phyloP scores from a whole-genome alignment of 2,888 invertebrate species.

The Hirtodrosophila cameraria region DNA sequence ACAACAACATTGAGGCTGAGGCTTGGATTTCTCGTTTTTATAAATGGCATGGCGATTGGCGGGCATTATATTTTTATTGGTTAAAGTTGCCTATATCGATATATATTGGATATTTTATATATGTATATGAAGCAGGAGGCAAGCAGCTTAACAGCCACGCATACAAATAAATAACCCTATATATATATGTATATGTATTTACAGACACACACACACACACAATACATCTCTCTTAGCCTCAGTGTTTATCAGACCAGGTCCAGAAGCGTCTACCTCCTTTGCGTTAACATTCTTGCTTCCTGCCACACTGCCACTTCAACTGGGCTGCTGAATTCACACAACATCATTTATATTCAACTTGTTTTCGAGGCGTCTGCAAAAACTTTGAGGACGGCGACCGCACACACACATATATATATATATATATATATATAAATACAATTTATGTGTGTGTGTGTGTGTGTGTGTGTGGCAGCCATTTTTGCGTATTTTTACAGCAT shows the following conservation, averaged over 20 bases:
- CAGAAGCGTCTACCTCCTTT: too few relatives aligned
- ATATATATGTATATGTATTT: constrained; percentile 15
- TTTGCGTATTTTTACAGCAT: constrained; percentile 58
- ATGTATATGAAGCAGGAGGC: too few relatives aligned
- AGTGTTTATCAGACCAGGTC: constrained; percentile 44
- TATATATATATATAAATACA: constrained; percentile 21
- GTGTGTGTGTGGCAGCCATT: constrained; percentile 63
- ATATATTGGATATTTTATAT: constrained; percentile 71
- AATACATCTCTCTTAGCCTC: constrained; percentile 57
- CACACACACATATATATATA: constrained; percentile 33
- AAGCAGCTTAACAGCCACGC: constrained; percentile 58
- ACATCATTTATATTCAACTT: constrained; percentile 80
- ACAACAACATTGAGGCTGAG: neutral
- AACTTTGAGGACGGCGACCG: constrained; percentile 58
- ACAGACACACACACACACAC: constrained; percentile 7
- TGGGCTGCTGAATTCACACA: constrained; percentile 57
- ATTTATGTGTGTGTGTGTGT: constrained; percentile 33
- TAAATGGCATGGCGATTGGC: constrained; percentile 48
- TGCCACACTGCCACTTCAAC: constrained; percentile 11
- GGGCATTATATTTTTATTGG: constrained; percentile 69
- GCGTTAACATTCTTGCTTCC: too few relatives aligned
- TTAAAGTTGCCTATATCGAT: constrained; percentile 66
- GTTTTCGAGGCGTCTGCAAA: constrained; percentile 73
- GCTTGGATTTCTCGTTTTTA: constrained; percentile 21
- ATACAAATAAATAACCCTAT: constrained; percentile 65